phyloP scores from a whole-genome alignment of 2,888 invertebrate species.

The Scaptomyza polygonia region DNA sequence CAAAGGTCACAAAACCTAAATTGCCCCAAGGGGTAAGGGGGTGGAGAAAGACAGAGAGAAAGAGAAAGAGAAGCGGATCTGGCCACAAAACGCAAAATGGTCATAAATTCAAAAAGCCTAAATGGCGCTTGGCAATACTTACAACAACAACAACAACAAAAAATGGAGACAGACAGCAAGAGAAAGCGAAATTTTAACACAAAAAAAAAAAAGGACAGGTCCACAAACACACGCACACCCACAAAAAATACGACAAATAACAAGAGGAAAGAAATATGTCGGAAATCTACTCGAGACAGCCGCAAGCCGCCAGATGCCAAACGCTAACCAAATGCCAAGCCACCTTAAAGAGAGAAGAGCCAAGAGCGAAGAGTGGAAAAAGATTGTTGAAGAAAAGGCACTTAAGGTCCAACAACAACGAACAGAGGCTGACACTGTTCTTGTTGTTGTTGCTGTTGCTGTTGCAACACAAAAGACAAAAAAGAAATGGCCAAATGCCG shows the following conservation, averaged over 20 bases:
- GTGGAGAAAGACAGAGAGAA: background rate
- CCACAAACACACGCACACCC: conserved; percentile 7
- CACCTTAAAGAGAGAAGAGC: no score
- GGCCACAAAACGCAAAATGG: conserved; percentile 73
- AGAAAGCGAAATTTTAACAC: conserved; percentile 38
- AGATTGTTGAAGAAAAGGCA: conserved; percentile 51
- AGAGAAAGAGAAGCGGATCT: no score
- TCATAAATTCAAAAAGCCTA: conserved; percentile 75
- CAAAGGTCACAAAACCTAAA: conserved; percentile 66
- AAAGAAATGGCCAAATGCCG: conserved; percentile 42
- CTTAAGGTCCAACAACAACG: conserved; percentile 53
- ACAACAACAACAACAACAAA: no score
- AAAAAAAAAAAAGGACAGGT: conserved; percentile 11
- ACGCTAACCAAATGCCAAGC: conserved; percentile 49
- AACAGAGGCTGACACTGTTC: background rate
- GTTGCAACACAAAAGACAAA: conserved; percentile 51
- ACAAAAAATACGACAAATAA: conserved; percentile 72
- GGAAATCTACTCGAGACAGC: conserved; percentile 74
- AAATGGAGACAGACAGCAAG: conserved; percentile 15
- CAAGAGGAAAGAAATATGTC: conserved; percentile 71
- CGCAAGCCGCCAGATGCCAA: conserved; percentile 57
- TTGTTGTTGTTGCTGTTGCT: background rate
- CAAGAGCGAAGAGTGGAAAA: no score
- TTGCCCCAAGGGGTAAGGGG: conserved; percentile 32
- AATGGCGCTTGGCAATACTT: conserved; percentile 66